Evolutionary conservation across 2,113 vertebrate species (phyloP), one percentile per base, ranked within the genome.

Genomic region (Vidua chalybeata): DNA sequence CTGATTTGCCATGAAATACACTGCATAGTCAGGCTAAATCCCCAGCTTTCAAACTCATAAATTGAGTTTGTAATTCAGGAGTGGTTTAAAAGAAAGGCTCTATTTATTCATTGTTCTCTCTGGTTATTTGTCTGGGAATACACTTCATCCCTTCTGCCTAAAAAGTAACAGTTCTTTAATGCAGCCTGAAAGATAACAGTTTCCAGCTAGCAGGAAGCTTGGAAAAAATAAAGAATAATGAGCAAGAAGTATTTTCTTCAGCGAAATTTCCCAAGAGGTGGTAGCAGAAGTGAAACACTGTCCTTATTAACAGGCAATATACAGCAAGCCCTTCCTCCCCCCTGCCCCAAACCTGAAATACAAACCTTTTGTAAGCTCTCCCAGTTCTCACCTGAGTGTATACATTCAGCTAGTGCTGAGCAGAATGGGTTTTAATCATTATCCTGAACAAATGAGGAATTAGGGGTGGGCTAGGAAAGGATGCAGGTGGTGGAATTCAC

Each of bases 61-160:
- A 95, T 74, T 88, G 55, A 74, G 76, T 93, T 94, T 69, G 87
- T 85, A 84, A 75, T 90, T 90, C 90, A 85, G 48, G 24, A 74
- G 55, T 86, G 68, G 7, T 77, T 90, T 93, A 74, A 90, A 80
- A 74, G 59, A 71, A 78, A 86, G 45, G 35, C 33, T 94, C 39
- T 91, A 21, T 89, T 89, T 96, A 93, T 94, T 92, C 71, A 76
- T 93, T 90, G 55, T 86, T 95, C 33, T 94, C 39, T 37, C 48
- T 48, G 59, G 59, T 95, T 95, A 93, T 94, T 95, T 94, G 74
- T 71, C 46, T 94, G 90, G 95, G 90, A 94, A 95, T 95, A 77
- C 20, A n/a, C 27, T 80, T 86, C 14, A 66, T 93, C 89, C 86
- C 92, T 86, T 74, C 59, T 95, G 90, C 51, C 72, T 77, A 63